Conservation (phyloP, 2,888 invertebrate genomes). For the Latrodectus hesperus region DNA sequence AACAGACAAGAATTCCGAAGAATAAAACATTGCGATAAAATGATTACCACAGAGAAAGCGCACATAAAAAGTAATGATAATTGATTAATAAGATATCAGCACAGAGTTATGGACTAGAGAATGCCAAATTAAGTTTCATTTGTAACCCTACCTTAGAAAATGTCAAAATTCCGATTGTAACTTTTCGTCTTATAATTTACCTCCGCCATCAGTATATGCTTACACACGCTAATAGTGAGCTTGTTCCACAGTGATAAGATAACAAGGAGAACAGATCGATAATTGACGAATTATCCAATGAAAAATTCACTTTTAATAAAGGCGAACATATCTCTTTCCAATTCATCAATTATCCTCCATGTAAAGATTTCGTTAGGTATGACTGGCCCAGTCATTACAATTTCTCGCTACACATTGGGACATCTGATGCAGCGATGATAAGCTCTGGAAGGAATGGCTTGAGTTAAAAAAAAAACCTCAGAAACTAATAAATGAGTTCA, state of each 20-base stretch:
- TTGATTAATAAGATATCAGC: no score
- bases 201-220: neutral
- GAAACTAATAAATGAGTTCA: no score
- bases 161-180: slow-evolving; percentile 16
- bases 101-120: neutral
- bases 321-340: slow-evolving; percentile 1
- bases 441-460: no score
- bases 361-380: slow-evolving; percentile 55
- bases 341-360: slow-evolving; percentile 17
- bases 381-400: slow-evolving; percentile 33
- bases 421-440: slow-evolving; percentile 16
- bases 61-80: no score
- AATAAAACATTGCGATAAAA: no score
- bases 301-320: slow-evolving; percentile 63
- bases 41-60: no score
- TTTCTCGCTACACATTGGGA: slow-evolving; percentile 34
- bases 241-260: slow-evolving; percentile 38
- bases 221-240: slow-evolving; percentile 7
- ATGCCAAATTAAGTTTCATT: slow-evolving; percentile 28
- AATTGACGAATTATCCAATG: slow-evolving; percentile 67
- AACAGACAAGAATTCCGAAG: no score
- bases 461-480: no score
- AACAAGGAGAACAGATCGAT: slow-evolving; percentile 3
- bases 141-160: slow-evolving; percentile 53
- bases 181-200: no score